phyloP scores from a whole-genome alignment of 2,888 invertebrate genomes.

The Andrena bucephala region DNA sequence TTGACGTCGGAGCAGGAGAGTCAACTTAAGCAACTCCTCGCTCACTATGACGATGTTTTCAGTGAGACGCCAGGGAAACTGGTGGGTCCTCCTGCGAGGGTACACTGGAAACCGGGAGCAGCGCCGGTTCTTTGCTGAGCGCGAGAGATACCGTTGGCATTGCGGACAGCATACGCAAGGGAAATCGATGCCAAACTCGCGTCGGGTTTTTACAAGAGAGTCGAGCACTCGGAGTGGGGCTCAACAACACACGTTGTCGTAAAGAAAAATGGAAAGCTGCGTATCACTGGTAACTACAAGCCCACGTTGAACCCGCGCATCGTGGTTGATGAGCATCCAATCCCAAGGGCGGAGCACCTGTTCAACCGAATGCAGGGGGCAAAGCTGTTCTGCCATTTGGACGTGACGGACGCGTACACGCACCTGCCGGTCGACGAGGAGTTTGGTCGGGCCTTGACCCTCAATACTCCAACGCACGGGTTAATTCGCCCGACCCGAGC shows the following conservation, averaged over 20 bases:
- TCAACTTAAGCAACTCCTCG: background rate
- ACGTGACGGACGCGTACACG: background rate
- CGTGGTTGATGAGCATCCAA: background rate
- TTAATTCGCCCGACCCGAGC: background rate
- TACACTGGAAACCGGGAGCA: background rate
- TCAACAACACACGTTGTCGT: background rate
- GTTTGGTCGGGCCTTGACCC: background rate
- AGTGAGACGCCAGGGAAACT: background rate
- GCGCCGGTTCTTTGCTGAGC: background rate
- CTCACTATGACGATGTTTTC: background rate
- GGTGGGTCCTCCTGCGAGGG: background rate
- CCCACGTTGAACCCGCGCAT: background rate
- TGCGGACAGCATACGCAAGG: background rate
- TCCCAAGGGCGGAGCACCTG: background rate
- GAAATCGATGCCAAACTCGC: background rate
- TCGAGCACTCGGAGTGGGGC: background rate
- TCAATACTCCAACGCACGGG: background rate
- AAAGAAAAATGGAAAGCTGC: background rate
- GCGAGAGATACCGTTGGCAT: background rate
- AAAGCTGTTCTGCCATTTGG: background rate
- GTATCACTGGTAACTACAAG: background rate
- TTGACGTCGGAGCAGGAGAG: background rate
- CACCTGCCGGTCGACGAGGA: background rate
- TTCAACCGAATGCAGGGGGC: background rate
- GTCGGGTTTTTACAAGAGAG: background rate